Conservation (phyloP, 2,113 vertebrate species). For the Rhagologus leucostigma region DNA sequence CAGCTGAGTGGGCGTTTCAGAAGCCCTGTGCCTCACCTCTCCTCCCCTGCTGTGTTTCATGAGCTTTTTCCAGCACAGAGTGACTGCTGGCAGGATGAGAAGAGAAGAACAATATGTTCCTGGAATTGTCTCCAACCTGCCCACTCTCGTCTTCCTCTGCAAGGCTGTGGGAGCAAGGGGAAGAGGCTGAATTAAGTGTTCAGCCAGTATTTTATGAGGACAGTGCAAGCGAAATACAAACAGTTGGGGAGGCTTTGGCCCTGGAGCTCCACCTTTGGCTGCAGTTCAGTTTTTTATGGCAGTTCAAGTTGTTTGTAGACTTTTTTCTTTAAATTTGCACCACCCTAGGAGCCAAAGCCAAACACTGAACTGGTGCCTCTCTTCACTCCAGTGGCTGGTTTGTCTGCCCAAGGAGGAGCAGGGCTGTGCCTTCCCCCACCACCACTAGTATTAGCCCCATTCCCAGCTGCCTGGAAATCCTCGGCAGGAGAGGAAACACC, state of each 20-base stretch:
- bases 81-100: not conserved
- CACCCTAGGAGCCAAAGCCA: not conserved
- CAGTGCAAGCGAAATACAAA: not conserved
- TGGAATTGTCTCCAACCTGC: constrained; percentile 43
- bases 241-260: not conserved
- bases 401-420: not conserved
- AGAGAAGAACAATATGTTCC: constrained; percentile 14
- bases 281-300: not conserved
- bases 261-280: not conserved
- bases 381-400: not conserved
- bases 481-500: not conserved
- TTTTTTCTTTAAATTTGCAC: not conserved
- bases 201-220: constrained; percentile 12
- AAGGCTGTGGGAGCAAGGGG: not conserved
- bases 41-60: not conserved
- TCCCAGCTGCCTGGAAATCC: not conserved
- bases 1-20: not conserved
- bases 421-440: not conserved
- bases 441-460: not conserved
- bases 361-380: not conserved
- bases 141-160: not conserved
- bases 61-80: not conserved
- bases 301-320: not conserved
- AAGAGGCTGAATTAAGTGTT: constrained; percentile 8
- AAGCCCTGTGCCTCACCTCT: not conserved